Evolutionary conservation across 2,113 vertebrate species (phyloP), one percentile per base, ranked within the genome.

Genomic region (Taurulus bubalis): DNA sequence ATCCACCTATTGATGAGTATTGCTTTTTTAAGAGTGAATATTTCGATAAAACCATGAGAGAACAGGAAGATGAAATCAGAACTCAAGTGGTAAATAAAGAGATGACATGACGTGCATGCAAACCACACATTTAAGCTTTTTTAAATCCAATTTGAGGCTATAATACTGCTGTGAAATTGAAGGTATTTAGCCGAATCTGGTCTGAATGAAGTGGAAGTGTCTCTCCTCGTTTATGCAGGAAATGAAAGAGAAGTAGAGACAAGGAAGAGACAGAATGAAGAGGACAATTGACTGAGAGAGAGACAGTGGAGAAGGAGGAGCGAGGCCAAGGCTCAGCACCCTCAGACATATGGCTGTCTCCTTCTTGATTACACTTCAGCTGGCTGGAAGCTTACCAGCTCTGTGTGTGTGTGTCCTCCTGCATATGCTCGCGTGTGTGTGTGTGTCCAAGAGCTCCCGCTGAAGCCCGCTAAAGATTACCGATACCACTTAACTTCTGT

Each of bases 291-390:
- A 16, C 60, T 24, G 77, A 64, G 69, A 53, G 64, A 34, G 70
- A 75, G 59, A 72, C 34, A 38, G 75, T 42, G 8, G 76, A 81
- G 82, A 60, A 84, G 68, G 62, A 84, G 78, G 73, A 87, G 80
- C 24, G 76, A 78, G 90, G 87, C 90, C 90, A 92, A 84, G 77
- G 87, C 87, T 92, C 90, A 90, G 87, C 87, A 88, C 79, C 84
- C 88, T 92, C 90, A 92, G 86, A 93, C 93, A 94, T 94, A 94
- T 94, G 93, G 93, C 77, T 72, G 86, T 85, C 89, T 90, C 88
- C 92, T 89, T 92, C 91, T 93, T 93, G 92, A 94, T 94, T 94
- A 93, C 93, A 93, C 91, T 93, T 92, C 81, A 94, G 90, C 92
- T 93, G 89, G 90, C 86, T 92, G 91, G 91, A 94, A 90, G 91